phyloP scores from a whole-genome alignment of 2,113 vertebrate species.

The Bos taurus region ARS-UCD2.0 NC_037328.1:93049001-93049500 shows the following conservation, averaged over 20 bases:
- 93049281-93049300: background rate
- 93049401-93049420: background rate
- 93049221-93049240: background rate
- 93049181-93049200: background rate
- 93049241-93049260: background rate
- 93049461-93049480: background rate
- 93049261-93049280: background rate
- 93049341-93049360: background rate
- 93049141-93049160: background rate
- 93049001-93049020: slow-evolving; percentile 30
- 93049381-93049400: background rate
- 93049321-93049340: background rate
- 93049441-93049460: background rate
- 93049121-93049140: background rate
- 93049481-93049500: background rate
- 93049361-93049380: background rate
- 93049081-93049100: background rate
- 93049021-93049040: background rate
- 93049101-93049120: background rate
- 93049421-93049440: background rate
- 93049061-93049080: slow-evolving; percentile 27
- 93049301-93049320: background rate
- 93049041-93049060: slow-evolving; percentile 33
- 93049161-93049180: background rate
- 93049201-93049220: background rate